These are phyloP conservation scores for Epizoanthus stellaris DNA, from an alignment of 92 coral and sea anemone species.

Conservation along the genomic window DNA sequence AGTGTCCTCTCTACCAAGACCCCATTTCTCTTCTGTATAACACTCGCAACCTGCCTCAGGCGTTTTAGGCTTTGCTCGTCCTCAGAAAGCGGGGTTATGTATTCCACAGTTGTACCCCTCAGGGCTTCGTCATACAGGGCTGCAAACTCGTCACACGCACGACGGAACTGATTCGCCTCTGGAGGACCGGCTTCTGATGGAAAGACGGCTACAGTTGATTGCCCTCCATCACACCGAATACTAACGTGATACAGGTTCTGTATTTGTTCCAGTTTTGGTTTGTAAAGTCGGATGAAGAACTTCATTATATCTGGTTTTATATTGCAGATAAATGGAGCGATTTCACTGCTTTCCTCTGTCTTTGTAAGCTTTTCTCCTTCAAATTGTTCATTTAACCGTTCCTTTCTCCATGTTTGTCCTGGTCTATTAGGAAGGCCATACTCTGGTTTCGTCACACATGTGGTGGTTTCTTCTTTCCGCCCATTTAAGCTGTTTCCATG, in stretches of 20 bases:
- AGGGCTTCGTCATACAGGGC: conserved; percentile 27
- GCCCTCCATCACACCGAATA: conserved; percentile 13
- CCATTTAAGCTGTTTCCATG: background rate
- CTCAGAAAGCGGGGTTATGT: background rate
- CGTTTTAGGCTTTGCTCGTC: conserved; percentile 1
- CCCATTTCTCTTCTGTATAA: conserved; percentile 15
- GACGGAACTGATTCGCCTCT: background rate
- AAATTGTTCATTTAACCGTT: background rate
- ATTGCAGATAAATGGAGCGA: background rate
- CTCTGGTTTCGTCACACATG: background rate
- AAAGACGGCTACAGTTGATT: conserved; percentile 11
- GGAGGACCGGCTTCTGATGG: background rate
- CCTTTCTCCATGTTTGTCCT: background rate
- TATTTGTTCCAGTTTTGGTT: conserved; percentile 20
- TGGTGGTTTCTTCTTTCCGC: background rate
- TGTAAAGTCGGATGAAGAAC: conserved; percentile 20
- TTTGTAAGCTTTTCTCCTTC: background rate
- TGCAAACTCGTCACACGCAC: conserved; percentile 12
- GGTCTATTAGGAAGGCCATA: background rate
- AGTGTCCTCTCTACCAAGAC: conserved; percentile 18
- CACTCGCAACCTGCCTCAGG: background rate
- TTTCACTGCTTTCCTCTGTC: background rate
- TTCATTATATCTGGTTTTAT: conserved; percentile 33
- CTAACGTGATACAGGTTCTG: background rate
- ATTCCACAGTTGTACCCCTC: background rate